These are phyloP conservation scores for Tryphoninae sp. DNA, from an alignment of 2,888 invertebrate genomes.

Conservation along the genomic window DNA sequence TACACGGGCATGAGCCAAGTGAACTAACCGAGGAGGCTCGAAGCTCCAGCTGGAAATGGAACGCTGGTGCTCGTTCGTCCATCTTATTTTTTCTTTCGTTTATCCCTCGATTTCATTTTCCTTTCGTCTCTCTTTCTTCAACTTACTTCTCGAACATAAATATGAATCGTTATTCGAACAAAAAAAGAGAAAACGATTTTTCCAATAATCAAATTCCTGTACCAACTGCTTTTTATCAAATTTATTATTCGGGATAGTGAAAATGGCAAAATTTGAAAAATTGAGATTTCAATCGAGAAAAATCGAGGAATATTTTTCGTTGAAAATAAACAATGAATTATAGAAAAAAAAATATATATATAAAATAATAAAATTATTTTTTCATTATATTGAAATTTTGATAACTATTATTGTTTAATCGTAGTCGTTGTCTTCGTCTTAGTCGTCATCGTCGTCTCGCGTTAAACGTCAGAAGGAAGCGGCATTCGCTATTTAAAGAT, in stretches of 20 bases:
- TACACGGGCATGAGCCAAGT: constrained; percentile 20
- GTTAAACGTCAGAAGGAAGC: constrained; percentile 28
- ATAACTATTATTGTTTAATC: constrained; percentile 3
- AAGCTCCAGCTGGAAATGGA: constrained; percentile 29
- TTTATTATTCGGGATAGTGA: too few relatives aligned
- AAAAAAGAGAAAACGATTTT: not conserved
- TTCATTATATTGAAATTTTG: not conserved
- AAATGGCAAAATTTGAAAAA: not conserved
- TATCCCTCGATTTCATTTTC: not conserved
- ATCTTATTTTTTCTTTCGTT: not conserved
- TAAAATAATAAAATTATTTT: not conserved
- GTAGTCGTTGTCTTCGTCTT: not conserved
- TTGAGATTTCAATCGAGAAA: not conserved
- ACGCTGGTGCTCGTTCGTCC: not conserved
- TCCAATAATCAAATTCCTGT: too few relatives aligned
- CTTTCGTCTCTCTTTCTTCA: not conserved
- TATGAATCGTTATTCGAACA: not conserved
- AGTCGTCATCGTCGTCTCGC: not conserved
- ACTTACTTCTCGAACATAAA: not conserved
- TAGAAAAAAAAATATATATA: too few relatives aligned
- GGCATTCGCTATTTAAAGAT: constrained; percentile 51
- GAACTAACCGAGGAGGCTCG: constrained; percentile 29
- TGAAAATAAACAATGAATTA: not conserved
- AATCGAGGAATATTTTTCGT: not conserved
- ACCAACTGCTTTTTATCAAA: too few relatives aligned